A percentile compares a stretch with the other conserved stretches of the same genome.
phyloP scores from a whole-genome alignment of 2,888 invertebrate species.

The Lithophane socia region DNA sequence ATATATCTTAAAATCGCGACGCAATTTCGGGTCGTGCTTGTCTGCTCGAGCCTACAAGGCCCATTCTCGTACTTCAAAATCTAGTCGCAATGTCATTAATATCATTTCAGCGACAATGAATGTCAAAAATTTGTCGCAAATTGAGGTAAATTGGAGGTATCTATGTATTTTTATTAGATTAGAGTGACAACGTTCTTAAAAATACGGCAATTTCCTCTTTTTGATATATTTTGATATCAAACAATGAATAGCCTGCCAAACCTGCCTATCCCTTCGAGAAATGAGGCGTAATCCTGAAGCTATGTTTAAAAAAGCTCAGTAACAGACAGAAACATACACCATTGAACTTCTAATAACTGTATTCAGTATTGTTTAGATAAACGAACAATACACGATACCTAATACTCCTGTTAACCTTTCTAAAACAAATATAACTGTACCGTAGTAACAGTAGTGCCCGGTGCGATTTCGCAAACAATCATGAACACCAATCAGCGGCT shows the following conservation, averaged over 20 bases:
- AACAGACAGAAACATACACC: neutral
- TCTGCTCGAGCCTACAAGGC: no score
- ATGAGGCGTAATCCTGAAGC: neutral
- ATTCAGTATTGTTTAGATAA: neutral
- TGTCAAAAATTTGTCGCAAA: no score
- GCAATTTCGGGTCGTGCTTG: no score
- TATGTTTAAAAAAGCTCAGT: neutral
- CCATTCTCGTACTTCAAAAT: neutral
- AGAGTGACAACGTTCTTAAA: neutral
- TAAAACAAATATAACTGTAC: conserved; percentile 12
- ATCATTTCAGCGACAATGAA: neutral
- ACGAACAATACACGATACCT: neutral
- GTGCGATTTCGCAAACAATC: conserved; percentile 25
- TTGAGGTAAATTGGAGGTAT: no score
- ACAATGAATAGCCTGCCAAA: neutral
- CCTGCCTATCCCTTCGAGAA: neutral
- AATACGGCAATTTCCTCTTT: neutral
- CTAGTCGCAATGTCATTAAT: neutral
- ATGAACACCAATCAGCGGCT: conserved; percentile 37
- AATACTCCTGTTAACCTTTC: neutral
- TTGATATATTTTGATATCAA: neutral
- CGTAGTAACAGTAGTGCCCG: conserved; percentile 12
- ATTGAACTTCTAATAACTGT: neutral
- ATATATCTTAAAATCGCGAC: no score
- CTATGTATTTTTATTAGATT: no score